Conservation (phyloP, 2,797 vertebrate genomes). For the Pseudocheirus occidentalis region DNA sequence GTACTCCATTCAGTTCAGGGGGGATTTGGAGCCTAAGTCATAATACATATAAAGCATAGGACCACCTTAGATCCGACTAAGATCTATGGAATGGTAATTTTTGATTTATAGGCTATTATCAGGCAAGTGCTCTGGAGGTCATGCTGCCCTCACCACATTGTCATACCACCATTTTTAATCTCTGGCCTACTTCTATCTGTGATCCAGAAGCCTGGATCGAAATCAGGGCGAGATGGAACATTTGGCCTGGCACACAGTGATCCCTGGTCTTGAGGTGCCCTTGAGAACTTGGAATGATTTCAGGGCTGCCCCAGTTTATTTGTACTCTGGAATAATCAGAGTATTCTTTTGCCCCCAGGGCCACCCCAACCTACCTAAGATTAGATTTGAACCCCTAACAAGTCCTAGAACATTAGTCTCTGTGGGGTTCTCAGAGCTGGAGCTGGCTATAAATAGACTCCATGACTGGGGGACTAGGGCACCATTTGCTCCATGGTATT, state of each 20-base stretch:
- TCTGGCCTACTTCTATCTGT: neutral
- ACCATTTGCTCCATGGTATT: neutral
- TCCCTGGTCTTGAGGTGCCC: conserved; percentile 6
- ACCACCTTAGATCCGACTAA: neutral
- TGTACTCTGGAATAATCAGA: conserved; percentile 10
- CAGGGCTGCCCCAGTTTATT: conserved; percentile 4
- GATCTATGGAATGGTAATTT: neutral
- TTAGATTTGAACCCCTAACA: neutral
- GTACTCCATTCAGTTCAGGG: neutral
- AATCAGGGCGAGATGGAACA: neutral
- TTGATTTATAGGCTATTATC: neutral
- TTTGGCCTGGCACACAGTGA: neutral
- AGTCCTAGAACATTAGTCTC: neutral
- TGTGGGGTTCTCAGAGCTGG: neutral
- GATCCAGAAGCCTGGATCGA: neutral
- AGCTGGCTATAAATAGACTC: neutral
- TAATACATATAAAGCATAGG: neutral
- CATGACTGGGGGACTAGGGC: neutral
- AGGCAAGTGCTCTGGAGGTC: neutral
- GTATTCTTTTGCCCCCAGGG: neutral
- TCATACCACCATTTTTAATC: neutral
- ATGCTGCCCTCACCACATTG: neutral
- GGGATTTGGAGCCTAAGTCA: neutral
- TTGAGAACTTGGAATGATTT: conserved; percentile 9
- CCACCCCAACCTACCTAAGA: neutral